Percentiles rank a stretch among this genome's conserved stretches.
These are phyloP conservation scores for Rhyacophila evoluta DNA, from an alignment of 2,888 invertebrate genomes.

Conservation along the genomic window DNA sequence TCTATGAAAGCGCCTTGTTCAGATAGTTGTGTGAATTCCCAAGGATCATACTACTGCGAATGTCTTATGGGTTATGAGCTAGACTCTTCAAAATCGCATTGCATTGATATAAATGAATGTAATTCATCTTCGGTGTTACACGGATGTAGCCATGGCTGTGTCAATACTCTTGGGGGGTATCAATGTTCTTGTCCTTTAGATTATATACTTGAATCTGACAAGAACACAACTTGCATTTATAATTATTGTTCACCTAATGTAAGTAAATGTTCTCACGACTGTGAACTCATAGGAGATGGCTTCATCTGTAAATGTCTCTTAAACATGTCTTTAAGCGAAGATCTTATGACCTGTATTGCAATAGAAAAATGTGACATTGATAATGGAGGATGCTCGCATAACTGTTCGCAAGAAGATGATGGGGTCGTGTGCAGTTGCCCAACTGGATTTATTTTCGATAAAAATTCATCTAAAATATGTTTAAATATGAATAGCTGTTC, in stretches of 20 bases:
- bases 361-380: slow-evolving; percentile 53
- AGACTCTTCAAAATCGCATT: slow-evolving; percentile 59
- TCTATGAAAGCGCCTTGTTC: slow-evolving; percentile 57
- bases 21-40: slow-evolving; percentile 63
- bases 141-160: slow-evolving; percentile 70
- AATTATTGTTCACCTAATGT: slow-evolving; percentile 65
- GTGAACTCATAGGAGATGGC: slow-evolving; percentile 65
- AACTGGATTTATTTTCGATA: slow-evolving; percentile 60
- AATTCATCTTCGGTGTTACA: not conserved
- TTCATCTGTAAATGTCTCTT: slow-evolving; percentile 67
- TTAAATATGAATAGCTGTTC: slow-evolving; percentile 63
- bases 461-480: slow-evolving; percentile 59
- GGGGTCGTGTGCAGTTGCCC: slow-evolving; percentile 58
- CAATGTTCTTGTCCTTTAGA: slow-evolving; percentile 67
- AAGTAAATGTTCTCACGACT: slow-evolving; percentile 61
- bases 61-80: slow-evolving; percentile 63
- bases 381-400: slow-evolving; percentile 57
- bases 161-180: slow-evolving; percentile 67
- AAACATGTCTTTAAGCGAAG: slow-evolving; percentile 59
- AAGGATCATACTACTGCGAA: slow-evolving; percentile 66
- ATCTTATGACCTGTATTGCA: slow-evolving; percentile 58
- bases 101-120: slow-evolving; percentile 64
- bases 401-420: slow-evolving; percentile 57
- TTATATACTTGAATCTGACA: slow-evolving; percentile 55
- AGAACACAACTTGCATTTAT: slow-evolving; percentile 58